Base-by-base conservation (phyloP, 1,140 invertebrate genomes). In the Pemphigus obesinymphae region DNA sequence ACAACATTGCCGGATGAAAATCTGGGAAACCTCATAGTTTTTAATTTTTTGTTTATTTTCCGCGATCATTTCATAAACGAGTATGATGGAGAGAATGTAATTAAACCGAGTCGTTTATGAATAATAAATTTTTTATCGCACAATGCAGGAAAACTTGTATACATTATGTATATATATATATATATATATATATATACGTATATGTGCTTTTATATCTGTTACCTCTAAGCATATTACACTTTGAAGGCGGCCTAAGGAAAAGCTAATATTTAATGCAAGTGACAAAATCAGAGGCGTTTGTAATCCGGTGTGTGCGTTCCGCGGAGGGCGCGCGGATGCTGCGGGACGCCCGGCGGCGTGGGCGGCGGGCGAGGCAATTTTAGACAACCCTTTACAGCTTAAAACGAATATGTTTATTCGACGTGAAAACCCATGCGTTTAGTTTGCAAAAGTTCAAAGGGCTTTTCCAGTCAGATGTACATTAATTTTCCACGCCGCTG, bases 401-500 rank as follows among this genome's bases (percentile, higher is more conserved):
- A 78, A 78, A 78, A 78, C 50, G 73, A 78, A 78, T 78, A 78
- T 78, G 73, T 78, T 78, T 78, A 78, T 78, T 78, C 73, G 73
- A 78, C 73, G 73, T 78, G 73, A 78, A 78, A 78, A 78, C 73
- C 73, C 75, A 78, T 58, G 75, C 75, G 75, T 78, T 78, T 78
- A 78, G 75, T 78, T 78, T 78, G 75, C 75, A 78, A 78, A 78
- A 78, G 75, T 78, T 78, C 75, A 78, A 78, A 78, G 75, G 75
- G 75, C 75, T 78, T 78, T 78, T 78, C 75, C 75, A 78, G 75
- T 78, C 75, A 78, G 75, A 78, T 78, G 75, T 78, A 78, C 75
- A 78, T 78, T 78, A 78, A 78, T 78, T 78, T 78, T 78, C 75
- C 75, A 78, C 75, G 75, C 75, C 75, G 75, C 75, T 78, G 75